A percentile compares a stretch with the other conserved stretches of the same genome.
These are phyloP conservation scores for Latrodectus hesperus DNA, from an alignment of 2,888 invertebrate species.

Conservation along the genomic window DNA sequence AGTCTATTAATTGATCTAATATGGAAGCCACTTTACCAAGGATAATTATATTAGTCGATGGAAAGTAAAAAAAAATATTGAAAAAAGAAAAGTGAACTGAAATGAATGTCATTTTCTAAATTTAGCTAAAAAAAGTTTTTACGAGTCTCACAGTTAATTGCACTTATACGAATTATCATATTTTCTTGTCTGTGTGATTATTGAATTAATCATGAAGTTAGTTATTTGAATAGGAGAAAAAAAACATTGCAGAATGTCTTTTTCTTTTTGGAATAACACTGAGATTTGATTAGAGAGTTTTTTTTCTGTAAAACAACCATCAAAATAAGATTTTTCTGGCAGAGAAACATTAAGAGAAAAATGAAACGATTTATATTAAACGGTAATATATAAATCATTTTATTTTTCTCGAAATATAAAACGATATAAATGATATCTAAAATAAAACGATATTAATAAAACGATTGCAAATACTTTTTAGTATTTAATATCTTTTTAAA, in stretches of 20 bases:
- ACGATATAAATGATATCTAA: no score
- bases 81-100: not conserved
- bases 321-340: no score
- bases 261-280: slow-evolving; percentile 23
- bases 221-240: slow-evolving; percentile 3
- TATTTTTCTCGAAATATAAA: no score
- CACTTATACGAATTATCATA: slow-evolving; percentile 30
- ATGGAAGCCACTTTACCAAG: slow-evolving; percentile 16
- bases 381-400: no score
- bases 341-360: no score
- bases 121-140: slow-evolving; percentile 4
- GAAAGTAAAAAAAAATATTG: slow-evolving; percentile 1
- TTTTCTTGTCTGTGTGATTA: slow-evolving; percentile 25
- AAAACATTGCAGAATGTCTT: not conserved
- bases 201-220: slow-evolving; percentile 45
- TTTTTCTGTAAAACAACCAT: not conserved
- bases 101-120: slow-evolving; percentile 9
- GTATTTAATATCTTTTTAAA: no score
- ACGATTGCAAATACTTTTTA: no score
- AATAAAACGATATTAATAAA: no score
- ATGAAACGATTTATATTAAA: no score
- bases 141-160: slow-evolving; percentile 37
- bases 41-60: slow-evolving; percentile 30
- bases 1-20: slow-evolving; percentile 33
- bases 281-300: slow-evolving; percentile 24